These are phyloP conservation scores for Poecilobothrus nobilitatus DNA, from an alignment of 2,888 invertebrate genomes.

Conservation along the genomic window DNA sequence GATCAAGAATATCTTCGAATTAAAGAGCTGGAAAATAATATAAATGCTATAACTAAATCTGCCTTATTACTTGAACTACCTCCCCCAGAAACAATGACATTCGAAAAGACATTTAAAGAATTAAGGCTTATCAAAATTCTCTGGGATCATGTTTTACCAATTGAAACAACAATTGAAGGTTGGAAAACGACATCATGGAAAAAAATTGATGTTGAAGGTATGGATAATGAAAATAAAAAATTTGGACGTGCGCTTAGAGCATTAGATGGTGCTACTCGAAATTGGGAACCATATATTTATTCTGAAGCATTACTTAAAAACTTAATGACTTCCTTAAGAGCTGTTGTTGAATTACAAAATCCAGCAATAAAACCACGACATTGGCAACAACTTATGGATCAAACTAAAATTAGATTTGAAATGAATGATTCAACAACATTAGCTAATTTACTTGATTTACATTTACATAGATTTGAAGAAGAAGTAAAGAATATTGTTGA, in stretches of 20 bases:
- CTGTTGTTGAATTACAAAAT: slow-evolving; percentile 89
- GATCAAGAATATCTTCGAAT: slow-evolving; percentile 63
- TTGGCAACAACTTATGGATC: slow-evolving; percentile 89
- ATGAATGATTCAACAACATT: slow-evolving; percentile 61
- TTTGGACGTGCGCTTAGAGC: slow-evolving; percentile 75
- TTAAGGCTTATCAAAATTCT: slow-evolving; percentile 66
- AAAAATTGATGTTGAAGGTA: slow-evolving; percentile 85
- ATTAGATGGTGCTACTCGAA: slow-evolving; percentile 71
- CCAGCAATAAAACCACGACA: slow-evolving; percentile 88
- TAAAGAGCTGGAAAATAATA: slow-evolving; percentile 56
- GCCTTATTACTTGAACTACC: slow-evolving; percentile 78
- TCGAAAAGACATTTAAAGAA: slow-evolving; percentile 68
- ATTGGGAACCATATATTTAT: slow-evolving; percentile 69
- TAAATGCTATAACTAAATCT: slow-evolving; percentile 59
- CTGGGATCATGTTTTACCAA: slow-evolving; percentile 83
- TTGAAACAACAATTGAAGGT: slow-evolving; percentile 72
- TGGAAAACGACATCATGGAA: slow-evolving; percentile 94
- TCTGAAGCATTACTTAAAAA: slow-evolving; percentile 80
- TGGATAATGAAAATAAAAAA: slow-evolving; percentile 91
- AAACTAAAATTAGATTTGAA: slow-evolving; percentile 62
- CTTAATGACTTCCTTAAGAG: slow-evolving; percentile 84
- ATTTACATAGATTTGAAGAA: slow-evolving; percentile 88
- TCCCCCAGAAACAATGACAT: slow-evolving; percentile 70
- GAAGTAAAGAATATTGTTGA: slow-evolving; percentile 93
- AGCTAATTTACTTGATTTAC: slow-evolving; percentile 75